A percentile compares a stretch with the other conserved stretches of the same genome.
phyloP scores from a whole-genome alignment of 2,888 invertebrate genomes.

The Pasiphila rectangulata region DNA sequence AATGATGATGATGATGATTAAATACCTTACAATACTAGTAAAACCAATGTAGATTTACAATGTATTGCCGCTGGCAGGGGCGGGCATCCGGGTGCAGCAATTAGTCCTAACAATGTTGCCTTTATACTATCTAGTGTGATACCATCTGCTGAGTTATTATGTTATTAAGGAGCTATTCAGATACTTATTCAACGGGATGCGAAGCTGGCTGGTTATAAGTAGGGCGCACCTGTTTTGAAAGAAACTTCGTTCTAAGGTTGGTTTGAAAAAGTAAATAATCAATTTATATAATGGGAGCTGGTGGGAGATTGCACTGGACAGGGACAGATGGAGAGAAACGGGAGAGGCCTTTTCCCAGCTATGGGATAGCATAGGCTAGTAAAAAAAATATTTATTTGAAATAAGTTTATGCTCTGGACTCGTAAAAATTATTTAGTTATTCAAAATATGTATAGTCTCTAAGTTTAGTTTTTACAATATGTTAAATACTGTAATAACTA shows the following conservation, averaged over 20 bases:
- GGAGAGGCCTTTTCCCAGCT: too few species aligned
- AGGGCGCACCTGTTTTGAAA: conserved; percentile 9
- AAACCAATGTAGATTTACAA: conserved; percentile 48
- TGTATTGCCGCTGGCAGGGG: conserved; percentile 46
- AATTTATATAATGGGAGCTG: too few species aligned
- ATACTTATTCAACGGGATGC: conserved; percentile 22
- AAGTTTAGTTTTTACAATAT: too few species aligned
- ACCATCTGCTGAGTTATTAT: conserved; percentile 45
- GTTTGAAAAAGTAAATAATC: background rate
- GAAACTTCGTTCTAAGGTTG: background rate
- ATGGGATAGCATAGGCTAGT: too few species aligned
- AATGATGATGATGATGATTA: background rate
- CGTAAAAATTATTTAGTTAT: too few species aligned
- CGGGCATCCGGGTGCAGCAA: conserved; percentile 62
- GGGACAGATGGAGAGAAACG: too few species aligned
- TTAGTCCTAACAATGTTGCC: conserved; percentile 63
- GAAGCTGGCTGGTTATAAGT: conserved; percentile 12
- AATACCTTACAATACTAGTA: conserved; percentile 17
- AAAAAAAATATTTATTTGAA: too few species aligned
- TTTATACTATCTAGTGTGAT: conserved; percentile 53
- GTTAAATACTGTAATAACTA: too few species aligned
- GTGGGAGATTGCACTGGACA: too few species aligned
- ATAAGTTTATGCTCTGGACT: too few species aligned
- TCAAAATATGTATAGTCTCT: too few species aligned
- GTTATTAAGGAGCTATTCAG: conserved; percentile 34